Evolutionary conservation across 2,888 invertebrate genomes (phyloP), one percentile per base, ranked within the genome.

Genomic region (Megalurothrips usitatus): DNA sequence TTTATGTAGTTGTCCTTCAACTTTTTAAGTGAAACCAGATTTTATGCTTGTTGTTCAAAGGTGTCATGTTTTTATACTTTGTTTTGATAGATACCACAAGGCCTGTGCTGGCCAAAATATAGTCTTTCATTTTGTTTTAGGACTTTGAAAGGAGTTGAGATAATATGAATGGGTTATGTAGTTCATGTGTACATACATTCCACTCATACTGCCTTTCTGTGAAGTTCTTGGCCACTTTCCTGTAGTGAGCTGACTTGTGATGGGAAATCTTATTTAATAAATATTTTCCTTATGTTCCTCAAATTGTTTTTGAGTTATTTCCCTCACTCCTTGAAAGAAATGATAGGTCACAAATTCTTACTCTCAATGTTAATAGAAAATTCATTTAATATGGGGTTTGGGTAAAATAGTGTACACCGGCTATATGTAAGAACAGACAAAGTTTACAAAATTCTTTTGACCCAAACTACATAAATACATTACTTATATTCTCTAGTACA

Each of bases 381-480:
- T 75, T 75, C 12, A 26, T 75, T 75, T 75, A 75, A 75, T 75
- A 75, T 75, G 68, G 23, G 68, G 68, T 75, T 75, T 11, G 23
- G 68, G 68, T 75, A 75, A 75, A 75, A 75, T 26, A 75, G 68
- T 75, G 23, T 26, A 26, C 68, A 75, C 68, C 68, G 14, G 58
- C 58, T 58, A 58, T 0, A 75, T 26, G 26, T 26, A 43, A 43
- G 34, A 75, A 75, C 68, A 75, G n/a, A 75, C 68, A 75, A 26
- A 75, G 26, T 75, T 75, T 75, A 75, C 68, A 75, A 26, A 75
- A 26, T 26, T 23, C 26, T 75, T 11, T 23, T 11, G 68, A 26
- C 68, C 68, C 68, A 75, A 26, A 26, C 23, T 75, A 75, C 68
- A 75, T 75, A 75, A 75, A 75, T 75, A 75, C 68, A 75, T 11